phyloP scores from a whole-genome alignment of 2,113 vertebrate species.

The Nothobranchius furzeri region DNA sequence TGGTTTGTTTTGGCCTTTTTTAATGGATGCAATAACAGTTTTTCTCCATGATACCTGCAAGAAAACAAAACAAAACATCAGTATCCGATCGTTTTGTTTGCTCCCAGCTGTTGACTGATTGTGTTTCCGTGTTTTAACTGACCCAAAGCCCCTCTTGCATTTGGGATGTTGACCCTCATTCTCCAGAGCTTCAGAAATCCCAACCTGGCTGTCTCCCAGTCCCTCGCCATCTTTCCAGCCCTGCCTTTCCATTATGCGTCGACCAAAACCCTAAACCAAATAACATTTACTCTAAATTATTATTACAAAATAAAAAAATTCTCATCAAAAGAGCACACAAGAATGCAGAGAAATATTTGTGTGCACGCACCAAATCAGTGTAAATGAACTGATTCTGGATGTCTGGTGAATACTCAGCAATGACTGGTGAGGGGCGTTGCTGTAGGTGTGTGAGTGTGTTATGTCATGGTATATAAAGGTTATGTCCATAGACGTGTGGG shows the following conservation, averaged over 20 bases:
- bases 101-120: not conserved
- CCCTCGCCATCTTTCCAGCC: constrained; percentile 94
- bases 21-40: constrained; percentile 79
- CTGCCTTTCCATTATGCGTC: constrained; percentile 92
- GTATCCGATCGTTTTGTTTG: not conserved
- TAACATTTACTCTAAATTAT: not conserved
- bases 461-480: too few relatives aligned
- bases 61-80: constrained; percentile 1
- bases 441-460: too few relatives aligned
- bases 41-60: constrained; percentile 93
- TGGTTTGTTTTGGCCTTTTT: constrained; percentile 80
- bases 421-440: too few relatives aligned
- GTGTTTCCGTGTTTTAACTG: constrained; percentile 45
- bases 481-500: too few relatives aligned
- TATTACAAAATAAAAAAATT: not conserved
- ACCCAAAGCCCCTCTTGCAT: constrained; percentile 97
- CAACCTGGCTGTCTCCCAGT: constrained; percentile 84
- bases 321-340: not conserved
- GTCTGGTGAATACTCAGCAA: too few relatives aligned
- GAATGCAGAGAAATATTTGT: fast-evolving
- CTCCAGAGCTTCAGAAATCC: constrained; percentile 88
- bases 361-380: too few relatives aligned
- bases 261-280: constrained; percentile 86
- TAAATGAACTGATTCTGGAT: too few relatives aligned
- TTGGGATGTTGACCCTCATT: constrained; percentile 91